A percentile compares a stretch with the other conserved stretches of the same genome.
phyloP scores from a whole-genome alignment of 2,888 invertebrate genomes.

The Helobdella robusta region DNA sequence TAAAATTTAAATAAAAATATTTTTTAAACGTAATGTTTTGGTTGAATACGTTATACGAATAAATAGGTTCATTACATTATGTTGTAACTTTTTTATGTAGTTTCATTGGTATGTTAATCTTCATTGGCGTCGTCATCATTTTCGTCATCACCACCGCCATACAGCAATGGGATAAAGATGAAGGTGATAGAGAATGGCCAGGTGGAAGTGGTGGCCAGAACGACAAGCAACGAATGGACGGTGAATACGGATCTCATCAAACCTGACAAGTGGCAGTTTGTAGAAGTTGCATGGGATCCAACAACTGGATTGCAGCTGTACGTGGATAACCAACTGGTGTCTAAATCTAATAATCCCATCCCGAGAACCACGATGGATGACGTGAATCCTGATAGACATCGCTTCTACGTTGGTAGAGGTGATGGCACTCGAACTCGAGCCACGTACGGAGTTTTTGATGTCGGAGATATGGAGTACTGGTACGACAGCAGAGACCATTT shows the following conservation, averaged over 20 bases:
- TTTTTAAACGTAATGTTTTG: no score
- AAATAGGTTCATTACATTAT: neutral
- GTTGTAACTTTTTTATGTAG: neutral
- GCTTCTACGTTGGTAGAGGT: slow-evolving; percentile 33
- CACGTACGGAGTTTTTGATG: slow-evolving; percentile 39
- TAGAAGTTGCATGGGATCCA: slow-evolving; percentile 45
- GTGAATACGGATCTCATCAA: slow-evolving; percentile 28
- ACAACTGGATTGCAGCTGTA: slow-evolving; percentile 40
- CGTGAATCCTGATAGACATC: slow-evolving; percentile 10
- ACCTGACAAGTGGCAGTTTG: slow-evolving; percentile 41
- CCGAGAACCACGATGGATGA: neutral
- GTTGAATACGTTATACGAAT: neutral
- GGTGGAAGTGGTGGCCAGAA: slow-evolving; percentile 27
- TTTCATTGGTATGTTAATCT: neutral
- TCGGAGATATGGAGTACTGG: slow-evolving; percentile 46
- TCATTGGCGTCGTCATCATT: no score
- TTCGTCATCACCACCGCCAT: no score
- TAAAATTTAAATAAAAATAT: no score
- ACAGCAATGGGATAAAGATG: slow-evolving; percentile 19
- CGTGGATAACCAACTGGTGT: slow-evolving; percentile 36
- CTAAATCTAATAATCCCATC: slow-evolving; percentile 32
- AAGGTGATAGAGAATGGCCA: slow-evolving; percentile 34
- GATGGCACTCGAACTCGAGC: slow-evolving; percentile 22
- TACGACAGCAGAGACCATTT: slow-evolving; percentile 44
- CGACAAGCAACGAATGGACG: slow-evolving; percentile 29